A percentile compares a stretch with the other conserved stretches of the same genome.
phyloP scores from a whole-genome alignment of 2,113 vertebrate species.

The Myotis lucifugus region DNA sequence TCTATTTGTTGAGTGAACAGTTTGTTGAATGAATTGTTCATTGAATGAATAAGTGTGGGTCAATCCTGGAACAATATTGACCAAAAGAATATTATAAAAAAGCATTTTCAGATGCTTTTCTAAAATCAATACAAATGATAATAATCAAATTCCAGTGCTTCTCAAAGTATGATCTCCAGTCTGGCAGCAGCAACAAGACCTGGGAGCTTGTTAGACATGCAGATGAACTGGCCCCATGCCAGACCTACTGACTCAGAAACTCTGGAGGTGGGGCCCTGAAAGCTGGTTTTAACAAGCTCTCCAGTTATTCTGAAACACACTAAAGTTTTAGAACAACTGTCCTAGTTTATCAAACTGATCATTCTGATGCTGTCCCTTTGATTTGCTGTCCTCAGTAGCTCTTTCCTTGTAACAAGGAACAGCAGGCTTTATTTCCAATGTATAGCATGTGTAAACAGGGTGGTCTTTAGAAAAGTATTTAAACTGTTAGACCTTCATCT shows the following conservation, averaged over 20 bases:
- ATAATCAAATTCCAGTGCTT: slow-evolving; percentile 10
- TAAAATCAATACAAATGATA: background rate
- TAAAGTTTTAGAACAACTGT: background rate
- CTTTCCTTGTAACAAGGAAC: background rate
- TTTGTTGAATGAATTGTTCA: background rate
- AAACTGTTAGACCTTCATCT: background rate
- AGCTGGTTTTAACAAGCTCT: background rate
- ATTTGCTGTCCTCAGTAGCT: background rate
- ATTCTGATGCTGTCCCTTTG: background rate
- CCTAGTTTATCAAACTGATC: background rate
- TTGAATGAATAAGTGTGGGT: background rate
- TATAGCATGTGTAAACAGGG: background rate
- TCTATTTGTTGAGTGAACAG: background rate
- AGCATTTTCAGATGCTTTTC: background rate
- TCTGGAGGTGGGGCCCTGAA: background rate
- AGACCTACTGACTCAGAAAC: background rate
- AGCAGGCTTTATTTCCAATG: background rate
- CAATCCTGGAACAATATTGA: background rate
- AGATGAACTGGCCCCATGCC: background rate
- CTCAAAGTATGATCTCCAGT: background rate
- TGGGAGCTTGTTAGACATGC: background rate
- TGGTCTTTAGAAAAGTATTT: background rate
- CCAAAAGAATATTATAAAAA: background rate
- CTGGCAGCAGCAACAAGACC: background rate
- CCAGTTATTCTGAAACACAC: background rate